A percentile compares a stretch with the other conserved stretches of the same genome.
phyloP scores from a whole-genome alignment of 2,888 invertebrate species.

The Hypomecis atomaria region DNA sequence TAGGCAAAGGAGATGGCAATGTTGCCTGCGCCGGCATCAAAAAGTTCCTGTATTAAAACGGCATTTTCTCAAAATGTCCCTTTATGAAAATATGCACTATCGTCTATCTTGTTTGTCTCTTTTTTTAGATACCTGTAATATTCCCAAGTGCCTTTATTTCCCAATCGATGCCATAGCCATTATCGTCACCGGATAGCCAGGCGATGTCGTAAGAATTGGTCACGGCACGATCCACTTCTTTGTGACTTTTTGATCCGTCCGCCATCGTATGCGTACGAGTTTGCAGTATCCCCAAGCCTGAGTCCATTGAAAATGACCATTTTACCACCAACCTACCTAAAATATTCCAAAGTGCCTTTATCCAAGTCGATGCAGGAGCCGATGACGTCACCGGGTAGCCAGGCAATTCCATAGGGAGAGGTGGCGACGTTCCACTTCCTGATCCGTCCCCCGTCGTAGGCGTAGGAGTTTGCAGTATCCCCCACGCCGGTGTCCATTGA shows the following conservation, averaged over 20 bases:
- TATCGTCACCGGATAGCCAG: too few species aligned
- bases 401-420: slow-evolving; percentile 89
- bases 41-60: too few species aligned
- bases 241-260: slow-evolving; percentile 87
- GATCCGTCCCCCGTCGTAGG: slow-evolving; percentile 89
- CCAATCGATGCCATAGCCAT: too few species aligned
- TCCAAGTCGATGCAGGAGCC: slow-evolving; percentile 91
- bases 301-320: not conserved
- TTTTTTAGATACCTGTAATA: not conserved
- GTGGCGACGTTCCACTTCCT: slow-evolving; percentile 90
- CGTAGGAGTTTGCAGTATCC: slow-evolving; percentile 91
- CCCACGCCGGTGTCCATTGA: slow-evolving; percentile 92
- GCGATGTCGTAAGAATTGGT: too few species aligned
- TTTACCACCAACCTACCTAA: slow-evolving; percentile 66
- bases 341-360: slow-evolving; percentile 87
- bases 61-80: too few species aligned
- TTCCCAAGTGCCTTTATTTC: not conserved
- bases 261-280: slow-evolving; percentile 92
- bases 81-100: too few species aligned
- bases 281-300: slow-evolving; percentile 88
- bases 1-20: too few species aligned
- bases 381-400: slow-evolving; percentile 94
- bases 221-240: too few species aligned
- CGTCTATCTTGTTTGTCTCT: too few species aligned
- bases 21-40: too few species aligned